Percentiles rank a stretch among this genome's conserved stretches.
phyloP scores from a whole-genome alignment of 1,140 invertebrate species.

The Telenomus remus region DNA sequence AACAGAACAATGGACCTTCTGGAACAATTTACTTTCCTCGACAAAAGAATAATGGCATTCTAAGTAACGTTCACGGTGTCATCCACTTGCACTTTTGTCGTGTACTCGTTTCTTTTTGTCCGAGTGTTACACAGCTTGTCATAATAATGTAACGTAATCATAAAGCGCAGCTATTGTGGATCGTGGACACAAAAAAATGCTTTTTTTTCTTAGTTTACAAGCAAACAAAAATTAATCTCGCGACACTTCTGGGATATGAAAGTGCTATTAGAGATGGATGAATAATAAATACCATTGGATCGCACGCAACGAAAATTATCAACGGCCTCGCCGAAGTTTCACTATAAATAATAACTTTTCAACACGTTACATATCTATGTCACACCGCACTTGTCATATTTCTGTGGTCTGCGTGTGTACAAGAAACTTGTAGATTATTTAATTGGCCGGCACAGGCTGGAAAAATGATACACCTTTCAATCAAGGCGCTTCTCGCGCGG shows the following conservation, averaged over 20 bases:
- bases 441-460: background rate
- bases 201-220: too few species aligned
- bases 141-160: too few species aligned
- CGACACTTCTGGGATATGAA: background rate
- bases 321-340: background rate
- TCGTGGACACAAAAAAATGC: too few species aligned
- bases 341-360: constrained; percentile 36
- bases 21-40: constrained; percentile 14
- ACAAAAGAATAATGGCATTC: constrained; percentile 25
- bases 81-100: constrained; percentile 2
- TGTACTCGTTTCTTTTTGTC: constrained; percentile 1
- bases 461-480: too few species aligned
- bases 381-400: constrained; percentile 15
- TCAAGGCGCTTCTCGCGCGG: too few species aligned
- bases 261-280: background rate
- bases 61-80: constrained; percentile 6
- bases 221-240: background rate
- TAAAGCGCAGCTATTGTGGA: too few species aligned
- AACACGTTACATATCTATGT: constrained; percentile 18
- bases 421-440: background rate
- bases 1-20: constrained; percentile 21
- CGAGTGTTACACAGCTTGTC: background rate
- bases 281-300: background rate
- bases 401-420: background rate
- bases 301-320: background rate